These are phyloP conservation scores for Erpetoichthys calabaricus DNA, from an alignment of 2,797 vertebrate genomes.

Conservation along the genomic window DNA sequence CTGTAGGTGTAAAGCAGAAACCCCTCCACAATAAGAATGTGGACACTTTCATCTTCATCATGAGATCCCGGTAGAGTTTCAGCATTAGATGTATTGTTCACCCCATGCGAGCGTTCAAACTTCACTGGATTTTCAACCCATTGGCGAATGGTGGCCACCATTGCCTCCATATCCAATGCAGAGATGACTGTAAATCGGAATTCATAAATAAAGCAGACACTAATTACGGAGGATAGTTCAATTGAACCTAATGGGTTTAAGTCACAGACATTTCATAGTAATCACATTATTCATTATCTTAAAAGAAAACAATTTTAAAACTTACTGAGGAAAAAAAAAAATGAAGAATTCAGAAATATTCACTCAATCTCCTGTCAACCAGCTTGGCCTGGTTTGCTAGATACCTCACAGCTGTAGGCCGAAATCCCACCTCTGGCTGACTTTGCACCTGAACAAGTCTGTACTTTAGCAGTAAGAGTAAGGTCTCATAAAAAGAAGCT, in stretches of 20 bases:
- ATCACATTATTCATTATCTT: neutral
- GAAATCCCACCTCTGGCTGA: too few relatives aligned
- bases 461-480: too few relatives aligned
- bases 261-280: neutral
- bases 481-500: too few relatives aligned
- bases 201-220: conserved; percentile 6
- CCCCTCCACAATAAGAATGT: conserved; percentile 81
- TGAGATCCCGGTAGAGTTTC: conserved; percentile 44
- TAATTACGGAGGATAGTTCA: neutral
- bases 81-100: conserved; percentile 60
- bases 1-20: conserved; percentile 77
- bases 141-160: conserved; percentile 78
- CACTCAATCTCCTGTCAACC: too few relatives aligned
- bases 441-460: too few relatives aligned
- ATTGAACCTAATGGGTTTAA: neutral
- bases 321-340: too few relatives aligned
- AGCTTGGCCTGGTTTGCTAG: too few relatives aligned
- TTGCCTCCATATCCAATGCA: conserved; percentile 81
- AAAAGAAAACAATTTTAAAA: too few relatives aligned
- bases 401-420: too few relatives aligned
- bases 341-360: too few relatives aligned
- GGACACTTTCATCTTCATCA: conserved; percentile 42
- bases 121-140: conserved; percentile 79
- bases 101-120: conserved; percentile 82
- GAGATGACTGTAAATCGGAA: conserved; percentile 49